Percentiles rank a stretch among this genome's conserved stretches.
These are phyloP conservation scores for Heterodera schachtii DNA, from an alignment of 1,140 invertebrate species.

Conservation along the genomic window DNA sequence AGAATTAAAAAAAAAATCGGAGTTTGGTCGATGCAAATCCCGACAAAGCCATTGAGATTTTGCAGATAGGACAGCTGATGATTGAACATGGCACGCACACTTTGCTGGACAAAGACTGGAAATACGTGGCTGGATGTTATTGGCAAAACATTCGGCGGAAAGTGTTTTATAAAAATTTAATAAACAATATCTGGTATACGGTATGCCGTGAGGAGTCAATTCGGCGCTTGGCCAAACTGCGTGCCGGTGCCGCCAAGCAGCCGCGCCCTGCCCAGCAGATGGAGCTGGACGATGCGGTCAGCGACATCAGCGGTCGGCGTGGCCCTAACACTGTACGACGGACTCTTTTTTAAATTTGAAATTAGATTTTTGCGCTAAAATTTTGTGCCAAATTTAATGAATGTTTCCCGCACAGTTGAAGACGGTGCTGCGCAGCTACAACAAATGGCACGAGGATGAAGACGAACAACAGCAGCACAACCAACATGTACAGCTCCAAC, in stretches of 20 bases:
- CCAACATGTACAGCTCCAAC: too few species aligned
- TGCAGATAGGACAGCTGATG: conserved; percentile 13
- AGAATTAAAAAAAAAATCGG: too few species aligned
- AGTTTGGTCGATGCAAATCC: too few species aligned
- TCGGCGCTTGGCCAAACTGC: conserved; percentile 24
- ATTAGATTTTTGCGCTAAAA: too few species aligned
- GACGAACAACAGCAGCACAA: not conserved
- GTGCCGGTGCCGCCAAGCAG: not conserved
- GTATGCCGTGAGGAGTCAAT: conserved; percentile 28
- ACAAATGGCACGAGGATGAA: not conserved
- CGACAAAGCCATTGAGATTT: too few species aligned
- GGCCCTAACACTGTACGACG: not conserved
- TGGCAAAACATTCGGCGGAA: conserved; percentile 35
- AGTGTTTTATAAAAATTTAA: too few species aligned
- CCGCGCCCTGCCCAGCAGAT: conserved; percentile 17
- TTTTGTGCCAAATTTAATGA: too few species aligned
- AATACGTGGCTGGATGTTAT: conserved; percentile 26
- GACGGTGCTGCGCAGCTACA: not conserved
- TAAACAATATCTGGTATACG: not conserved
- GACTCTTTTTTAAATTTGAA: too few species aligned
- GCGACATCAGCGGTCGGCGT: conserved; percentile 14
- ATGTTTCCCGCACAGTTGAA: not conserved
- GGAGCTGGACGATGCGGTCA: conserved; percentile 22
- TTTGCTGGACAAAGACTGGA: conserved; percentile 29
- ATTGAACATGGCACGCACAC: conserved; percentile 18